These are phyloP conservation scores for Aldrovandia affinis DNA, from an alignment of 2,797 vertebrate species.

Conservation along the genomic window DNA sequence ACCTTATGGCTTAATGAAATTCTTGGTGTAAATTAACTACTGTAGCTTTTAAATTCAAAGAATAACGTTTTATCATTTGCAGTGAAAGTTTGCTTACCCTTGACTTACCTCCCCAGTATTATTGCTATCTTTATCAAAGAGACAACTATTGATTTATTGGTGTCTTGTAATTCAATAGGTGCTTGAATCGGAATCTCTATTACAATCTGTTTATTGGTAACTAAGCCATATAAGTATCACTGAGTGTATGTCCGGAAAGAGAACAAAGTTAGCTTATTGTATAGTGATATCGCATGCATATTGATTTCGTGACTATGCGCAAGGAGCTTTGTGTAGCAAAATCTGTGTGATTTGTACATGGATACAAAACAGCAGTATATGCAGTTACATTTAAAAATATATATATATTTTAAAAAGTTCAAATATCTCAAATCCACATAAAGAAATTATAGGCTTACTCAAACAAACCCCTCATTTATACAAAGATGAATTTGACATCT, in stretches of 20 bases:
- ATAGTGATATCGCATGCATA: not conserved
- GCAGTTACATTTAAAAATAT: no score
- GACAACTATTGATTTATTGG: slow-evolving; percentile 30
- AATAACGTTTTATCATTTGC: not conserved
- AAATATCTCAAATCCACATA: not conserved
- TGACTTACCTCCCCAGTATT: not conserved
- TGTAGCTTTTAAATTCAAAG: not conserved
- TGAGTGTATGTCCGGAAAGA: not conserved
- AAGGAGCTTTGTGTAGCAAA: not conserved
- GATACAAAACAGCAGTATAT: not conserved
- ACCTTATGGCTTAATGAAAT: not conserved
- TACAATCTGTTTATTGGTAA: slow-evolving; percentile 16
- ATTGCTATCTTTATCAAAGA: slow-evolving; percentile 32
- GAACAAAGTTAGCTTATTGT: not conserved
- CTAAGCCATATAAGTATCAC: slow-evolving; percentile 3
- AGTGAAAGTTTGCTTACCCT: not conserved
- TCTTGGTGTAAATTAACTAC: not conserved
- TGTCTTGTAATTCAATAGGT: slow-evolving; percentile 13
- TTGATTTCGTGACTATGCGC: not conserved
- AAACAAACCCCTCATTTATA: not conserved
- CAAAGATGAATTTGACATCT: no score
- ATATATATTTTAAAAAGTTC: not conserved
- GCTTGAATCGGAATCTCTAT: slow-evolving; percentile 8
- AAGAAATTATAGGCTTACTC: not conserved
- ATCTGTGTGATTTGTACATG: not conserved